phyloP scores from a whole-genome alignment of 2,113 vertebrate species.

The Cercocebus atys region DNA sequence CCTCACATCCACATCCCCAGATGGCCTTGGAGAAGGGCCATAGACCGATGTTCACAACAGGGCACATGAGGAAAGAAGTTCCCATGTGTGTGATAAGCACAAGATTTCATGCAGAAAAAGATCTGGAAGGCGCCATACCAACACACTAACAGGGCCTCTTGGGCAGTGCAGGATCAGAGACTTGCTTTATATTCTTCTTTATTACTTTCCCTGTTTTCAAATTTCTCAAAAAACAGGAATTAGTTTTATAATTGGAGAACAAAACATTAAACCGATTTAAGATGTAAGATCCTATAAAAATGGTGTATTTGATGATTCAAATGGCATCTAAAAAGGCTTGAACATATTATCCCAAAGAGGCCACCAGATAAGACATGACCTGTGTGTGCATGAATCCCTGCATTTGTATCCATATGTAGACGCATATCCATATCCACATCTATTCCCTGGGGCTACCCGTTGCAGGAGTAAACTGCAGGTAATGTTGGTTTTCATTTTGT shows the following conservation, averaged over 20 bases:
- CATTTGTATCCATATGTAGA: fast-evolving
- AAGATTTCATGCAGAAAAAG: background rate
- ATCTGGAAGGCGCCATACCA: background rate
- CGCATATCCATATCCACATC: fast-evolving
- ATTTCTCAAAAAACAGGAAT: background rate
- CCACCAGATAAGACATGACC: background rate
- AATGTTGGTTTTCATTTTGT: background rate
- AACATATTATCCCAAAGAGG: background rate
- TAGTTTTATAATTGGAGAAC: background rate
- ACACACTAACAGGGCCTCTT: background rate
- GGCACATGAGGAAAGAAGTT: background rate
- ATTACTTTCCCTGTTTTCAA: background rate
- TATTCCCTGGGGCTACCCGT: background rate
- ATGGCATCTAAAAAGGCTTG: background rate
- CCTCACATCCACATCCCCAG: background rate
- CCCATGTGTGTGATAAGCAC: background rate
- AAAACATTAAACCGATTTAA: background rate
- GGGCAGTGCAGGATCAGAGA: background rate
- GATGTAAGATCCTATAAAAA: background rate
- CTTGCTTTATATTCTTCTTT: background rate
- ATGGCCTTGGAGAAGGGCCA: background rate
- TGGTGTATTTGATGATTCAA: background rate
- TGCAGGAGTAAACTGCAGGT: fast-evolving
- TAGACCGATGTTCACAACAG: fast-evolving
- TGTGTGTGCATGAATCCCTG: fast-evolving